phyloP scores from a whole-genome alignment of 2,797 vertebrate genomes.

The Spea hammondii region DNA sequence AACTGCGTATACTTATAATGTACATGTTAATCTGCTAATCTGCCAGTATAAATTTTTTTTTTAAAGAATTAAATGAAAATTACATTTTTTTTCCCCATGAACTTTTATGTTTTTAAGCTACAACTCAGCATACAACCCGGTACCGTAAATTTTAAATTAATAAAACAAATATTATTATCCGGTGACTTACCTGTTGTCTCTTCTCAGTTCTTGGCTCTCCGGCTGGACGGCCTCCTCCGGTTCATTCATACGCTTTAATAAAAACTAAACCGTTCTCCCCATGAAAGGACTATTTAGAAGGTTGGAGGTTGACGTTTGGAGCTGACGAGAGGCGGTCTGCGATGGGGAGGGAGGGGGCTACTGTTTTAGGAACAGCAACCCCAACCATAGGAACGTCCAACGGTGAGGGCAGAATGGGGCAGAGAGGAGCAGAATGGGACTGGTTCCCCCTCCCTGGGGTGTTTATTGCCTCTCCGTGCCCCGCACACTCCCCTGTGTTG shows the following conservation, averaged over 20 bases:
- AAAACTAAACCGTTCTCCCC: not conserved
- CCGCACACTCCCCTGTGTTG: constrained; percentile 31
- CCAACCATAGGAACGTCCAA: not conserved
- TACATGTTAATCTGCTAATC: too few species aligned
- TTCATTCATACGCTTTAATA: not conserved
- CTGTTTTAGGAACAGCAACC: not conserved
- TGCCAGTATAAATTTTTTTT: too few species aligned
- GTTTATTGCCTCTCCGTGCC: not conserved
- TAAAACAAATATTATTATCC: not conserved
- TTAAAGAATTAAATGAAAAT: too few species aligned
- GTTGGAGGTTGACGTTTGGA: not conserved
- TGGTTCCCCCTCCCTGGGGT: not conserved
- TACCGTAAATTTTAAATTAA: too few species aligned
- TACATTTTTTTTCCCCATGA: too few species aligned
- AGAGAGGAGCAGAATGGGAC: constrained; percentile 1
- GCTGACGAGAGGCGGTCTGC: not conserved
- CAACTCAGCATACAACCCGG: too few species aligned
- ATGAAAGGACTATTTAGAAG: not conserved
- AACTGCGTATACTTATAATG: too few species aligned
- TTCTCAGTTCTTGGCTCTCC: not conserved
- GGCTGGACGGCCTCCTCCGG: not conserved
- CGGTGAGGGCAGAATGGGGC: not conserved
- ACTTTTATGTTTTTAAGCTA: too few species aligned
- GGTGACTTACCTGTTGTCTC: not conserved
- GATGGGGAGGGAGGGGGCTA: not conserved